These are phyloP conservation scores for Entosphenus tridentatus DNA, from an alignment of 2,113 vertebrate species.

Conservation along the genomic window DNA sequence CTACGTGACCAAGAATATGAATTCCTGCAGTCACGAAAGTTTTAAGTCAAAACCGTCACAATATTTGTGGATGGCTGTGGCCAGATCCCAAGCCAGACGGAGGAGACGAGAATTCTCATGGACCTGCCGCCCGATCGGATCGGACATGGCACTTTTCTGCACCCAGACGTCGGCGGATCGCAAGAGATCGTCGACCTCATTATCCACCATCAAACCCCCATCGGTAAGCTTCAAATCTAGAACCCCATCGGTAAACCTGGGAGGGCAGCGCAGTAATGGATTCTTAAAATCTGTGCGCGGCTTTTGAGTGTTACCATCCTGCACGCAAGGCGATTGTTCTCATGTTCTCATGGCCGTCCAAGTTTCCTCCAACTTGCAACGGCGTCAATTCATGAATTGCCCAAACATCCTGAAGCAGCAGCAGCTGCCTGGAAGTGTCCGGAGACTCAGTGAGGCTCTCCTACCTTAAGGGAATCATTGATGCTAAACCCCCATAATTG, in stretches of 20 bases:
- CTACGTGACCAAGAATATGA: no score
- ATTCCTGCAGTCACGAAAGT: no score
- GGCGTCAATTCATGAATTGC: neutral
- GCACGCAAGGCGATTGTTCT: neutral
- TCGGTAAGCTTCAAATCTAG: conserved; percentile 12
- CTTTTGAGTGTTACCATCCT: neutral
- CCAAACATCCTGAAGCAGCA: no score
- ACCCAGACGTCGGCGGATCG: conserved; percentile 27
- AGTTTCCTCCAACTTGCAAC: neutral
- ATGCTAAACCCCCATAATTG: no score
- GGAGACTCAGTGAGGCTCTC: no score
- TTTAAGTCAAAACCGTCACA: no score
- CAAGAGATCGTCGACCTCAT: conserved; percentile 47
- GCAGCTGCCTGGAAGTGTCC: no score
- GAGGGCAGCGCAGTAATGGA: neutral
- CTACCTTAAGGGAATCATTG: no score
- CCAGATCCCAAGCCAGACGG: conserved; percentile 48
- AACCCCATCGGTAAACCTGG: conserved; percentile 23
- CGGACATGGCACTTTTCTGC: conserved; percentile 76
- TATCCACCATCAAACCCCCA: conserved; percentile 36
- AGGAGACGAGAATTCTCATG: conserved; percentile 52
- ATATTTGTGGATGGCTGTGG: conserved; percentile 9
- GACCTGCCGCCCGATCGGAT: conserved; percentile 51
- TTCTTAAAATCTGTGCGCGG: neutral
- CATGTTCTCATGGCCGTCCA: neutral